Conservation (phyloP, 2,797 vertebrate genomes). For the Sus cebifrons region DNA sequence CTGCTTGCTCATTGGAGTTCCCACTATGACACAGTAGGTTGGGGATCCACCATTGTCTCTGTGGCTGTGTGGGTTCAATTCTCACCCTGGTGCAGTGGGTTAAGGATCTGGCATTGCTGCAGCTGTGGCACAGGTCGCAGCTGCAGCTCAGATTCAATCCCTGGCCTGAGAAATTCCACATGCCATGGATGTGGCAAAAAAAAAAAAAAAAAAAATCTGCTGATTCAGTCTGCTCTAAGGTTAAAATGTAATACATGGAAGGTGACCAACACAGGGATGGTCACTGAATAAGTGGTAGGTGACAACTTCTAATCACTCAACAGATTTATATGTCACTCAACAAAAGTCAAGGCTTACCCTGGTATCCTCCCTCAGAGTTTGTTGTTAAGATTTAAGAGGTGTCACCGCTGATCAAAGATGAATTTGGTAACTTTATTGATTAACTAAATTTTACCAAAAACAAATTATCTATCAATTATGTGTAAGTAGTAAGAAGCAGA, state of each 20-base stretch:
- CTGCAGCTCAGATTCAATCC: too few relatives aligned
- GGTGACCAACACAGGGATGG: too few relatives aligned
- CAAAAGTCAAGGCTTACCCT: background rate
- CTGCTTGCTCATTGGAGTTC: background rate
- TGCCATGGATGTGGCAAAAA: too few relatives aligned
- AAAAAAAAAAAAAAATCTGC: too few relatives aligned
- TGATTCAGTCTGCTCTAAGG: background rate
- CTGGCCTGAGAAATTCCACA: too few relatives aligned
- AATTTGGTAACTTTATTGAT: background rate
- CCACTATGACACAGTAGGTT: too few relatives aligned
- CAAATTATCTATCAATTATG: background rate
- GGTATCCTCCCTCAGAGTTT: background rate
- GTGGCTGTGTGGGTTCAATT: too few relatives aligned
- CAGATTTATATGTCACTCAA: background rate
- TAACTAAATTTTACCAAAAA: conserved; percentile 24
- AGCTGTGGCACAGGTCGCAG: too few relatives aligned
- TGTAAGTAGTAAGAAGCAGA: background rate
- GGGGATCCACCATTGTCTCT: too few relatives aligned
- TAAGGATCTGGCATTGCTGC: too few relatives aligned
- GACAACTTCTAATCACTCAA: background rate
- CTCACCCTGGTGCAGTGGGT: too few relatives aligned
- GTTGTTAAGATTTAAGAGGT: background rate
- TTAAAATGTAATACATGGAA: background rate
- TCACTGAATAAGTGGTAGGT: background rate
- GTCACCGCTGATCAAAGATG: background rate